These are phyloP conservation scores for Rhineura floridana DNA, from an alignment of 2,113 vertebrate genomes.

Conservation along the genomic window DNA sequence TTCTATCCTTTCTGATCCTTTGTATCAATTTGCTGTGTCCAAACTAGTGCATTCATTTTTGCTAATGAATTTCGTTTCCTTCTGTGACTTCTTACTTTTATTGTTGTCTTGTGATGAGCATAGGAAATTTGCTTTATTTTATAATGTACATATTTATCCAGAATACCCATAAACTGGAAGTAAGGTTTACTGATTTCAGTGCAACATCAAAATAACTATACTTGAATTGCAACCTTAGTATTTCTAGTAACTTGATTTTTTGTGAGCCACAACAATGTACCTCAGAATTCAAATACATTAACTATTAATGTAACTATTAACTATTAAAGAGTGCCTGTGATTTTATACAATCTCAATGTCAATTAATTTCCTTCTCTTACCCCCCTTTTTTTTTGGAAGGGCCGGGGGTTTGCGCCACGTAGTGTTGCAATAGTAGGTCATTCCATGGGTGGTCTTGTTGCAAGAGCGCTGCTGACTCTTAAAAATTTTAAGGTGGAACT, in stretches of 20 bases:
- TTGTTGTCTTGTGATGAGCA: neutral
- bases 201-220: neutral
- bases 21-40: neutral
- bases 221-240: neutral
- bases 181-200: neutral
- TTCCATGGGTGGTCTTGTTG: slow-evolving; percentile 98
- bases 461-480: slow-evolving; percentile 90
- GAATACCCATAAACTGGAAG: neutral
- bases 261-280: neutral
- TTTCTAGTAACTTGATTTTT: no score
- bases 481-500: slow-evolving; percentile 89
- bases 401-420: slow-evolving; percentile 80
- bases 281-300: neutral
- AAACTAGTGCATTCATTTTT: neutral
- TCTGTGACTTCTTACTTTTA: neutral
- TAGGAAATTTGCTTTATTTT: neutral
- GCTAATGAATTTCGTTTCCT: neutral
- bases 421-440: slow-evolving; percentile 93
- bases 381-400: slow-evolving; percentile 72
- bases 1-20: no score
- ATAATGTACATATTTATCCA: neutral
- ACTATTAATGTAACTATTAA: neutral
- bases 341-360: neutral
- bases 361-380: slow-evolving; percentile 5
- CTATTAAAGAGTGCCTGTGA: neutral